Percentiles rank a stretch among this genome's conserved stretches.
Conservation (phyloP, 1,140 invertebrate genomes). For the Kradibia gibbosae region DNA sequence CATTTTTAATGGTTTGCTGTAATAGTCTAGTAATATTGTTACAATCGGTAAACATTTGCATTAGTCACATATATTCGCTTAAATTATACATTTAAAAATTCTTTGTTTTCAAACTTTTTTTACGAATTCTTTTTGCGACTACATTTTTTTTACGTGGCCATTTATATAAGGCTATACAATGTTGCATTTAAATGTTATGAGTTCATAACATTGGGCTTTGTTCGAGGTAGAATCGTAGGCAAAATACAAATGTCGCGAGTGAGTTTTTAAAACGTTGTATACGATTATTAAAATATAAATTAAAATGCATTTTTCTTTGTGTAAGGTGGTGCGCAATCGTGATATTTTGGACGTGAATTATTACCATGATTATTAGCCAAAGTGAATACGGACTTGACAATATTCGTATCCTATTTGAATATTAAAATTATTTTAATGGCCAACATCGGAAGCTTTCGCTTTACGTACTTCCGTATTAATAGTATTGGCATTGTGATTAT, state of each 20-base stretch:
- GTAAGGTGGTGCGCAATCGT: too few species aligned
- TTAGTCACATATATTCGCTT: neutral
- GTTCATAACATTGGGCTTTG: too few species aligned
- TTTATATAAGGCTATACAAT: too few species aligned
- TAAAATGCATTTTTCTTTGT: too few species aligned
- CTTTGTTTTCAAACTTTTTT: neutral
- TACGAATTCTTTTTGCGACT: neutral
- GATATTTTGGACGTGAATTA: too few species aligned
- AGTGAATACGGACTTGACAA: neutral
- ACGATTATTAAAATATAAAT: too few species aligned
- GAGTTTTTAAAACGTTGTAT: too few species aligned
- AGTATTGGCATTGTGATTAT: neutral
- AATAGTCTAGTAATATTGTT: neutral
- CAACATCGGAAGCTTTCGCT: neutral
- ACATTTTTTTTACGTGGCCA: neutral
- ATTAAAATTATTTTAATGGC: conserved; percentile 4
- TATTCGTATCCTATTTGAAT: neutral
- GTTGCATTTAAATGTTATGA: too few species aligned
- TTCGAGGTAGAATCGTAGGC: too few species aligned
- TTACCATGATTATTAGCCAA: too few species aligned
- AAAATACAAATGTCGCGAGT: too few species aligned
- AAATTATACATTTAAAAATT: neutral
- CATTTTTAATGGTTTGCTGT: neutral
- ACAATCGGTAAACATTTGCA: neutral
- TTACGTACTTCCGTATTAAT: conserved; percentile 8